Conservation (phyloP, 2,888 invertebrate genomes). For the Meteorus colon region DNA sequence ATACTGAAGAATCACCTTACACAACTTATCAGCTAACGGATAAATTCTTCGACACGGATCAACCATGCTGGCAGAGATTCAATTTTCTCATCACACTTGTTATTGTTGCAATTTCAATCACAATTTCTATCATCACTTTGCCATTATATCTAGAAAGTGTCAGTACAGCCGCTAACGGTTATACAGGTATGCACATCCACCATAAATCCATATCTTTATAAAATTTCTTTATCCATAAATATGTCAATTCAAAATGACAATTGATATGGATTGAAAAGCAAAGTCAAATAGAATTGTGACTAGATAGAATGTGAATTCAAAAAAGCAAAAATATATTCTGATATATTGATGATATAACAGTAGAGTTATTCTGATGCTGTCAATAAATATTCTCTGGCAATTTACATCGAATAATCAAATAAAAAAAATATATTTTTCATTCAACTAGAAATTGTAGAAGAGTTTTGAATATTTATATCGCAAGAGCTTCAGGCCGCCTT, state of each 20-base stretch:
- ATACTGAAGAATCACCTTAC: conserved; percentile 68
- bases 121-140: conserved; percentile 74
- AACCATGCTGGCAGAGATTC: conserved; percentile 69
- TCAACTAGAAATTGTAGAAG: not conserved
- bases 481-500: no score
- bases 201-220: conserved; percentile 12
- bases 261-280: not conserved
- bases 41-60: conserved; percentile 68
- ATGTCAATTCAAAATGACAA: not conserved
- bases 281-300: not conserved
- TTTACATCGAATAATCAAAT: no score
- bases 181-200: conserved; percentile 60
- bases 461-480: no score
- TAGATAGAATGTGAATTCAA: not conserved
- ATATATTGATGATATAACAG: not conserved
- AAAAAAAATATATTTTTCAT: not conserved
- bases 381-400: not conserved
- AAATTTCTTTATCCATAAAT: not conserved
- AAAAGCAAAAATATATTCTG: not conserved
- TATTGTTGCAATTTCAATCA: conserved; percentile 73
- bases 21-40: conserved; percentile 63
- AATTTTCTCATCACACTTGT: conserved; percentile 74
- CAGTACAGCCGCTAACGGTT: conserved; percentile 67
- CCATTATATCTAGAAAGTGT: conserved; percentile 75
- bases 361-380: not conserved